Percentiles rank a stretch among this genome's conserved stretches.
phyloP scores from a whole-genome alignment of 2,113 vertebrate genomes.

The Ailuropoda melanoleuca region DNA sequence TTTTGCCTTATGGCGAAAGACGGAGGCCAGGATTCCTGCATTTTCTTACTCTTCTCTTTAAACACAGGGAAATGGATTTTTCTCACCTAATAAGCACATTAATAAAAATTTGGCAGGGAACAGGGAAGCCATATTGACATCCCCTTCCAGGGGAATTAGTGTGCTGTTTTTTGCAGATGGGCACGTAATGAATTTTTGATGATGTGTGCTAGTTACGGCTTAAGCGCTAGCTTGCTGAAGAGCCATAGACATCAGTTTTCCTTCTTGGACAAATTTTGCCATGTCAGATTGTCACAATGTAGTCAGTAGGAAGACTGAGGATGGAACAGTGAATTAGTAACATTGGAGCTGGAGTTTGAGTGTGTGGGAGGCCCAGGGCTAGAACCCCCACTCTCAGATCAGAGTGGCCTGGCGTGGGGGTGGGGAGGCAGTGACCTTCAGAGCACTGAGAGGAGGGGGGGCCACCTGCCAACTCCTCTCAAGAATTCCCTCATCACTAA shows the following conservation, averaged over 20 bases:
- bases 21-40: not conserved
- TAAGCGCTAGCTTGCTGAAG: not conserved
- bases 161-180: not conserved
- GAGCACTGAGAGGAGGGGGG: not conserved
- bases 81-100: constrained; percentile 44
- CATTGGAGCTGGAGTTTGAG: not conserved
- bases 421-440: not conserved
- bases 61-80: not conserved
- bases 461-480: not conserved
- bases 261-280: not conserved
- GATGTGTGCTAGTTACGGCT: not conserved
- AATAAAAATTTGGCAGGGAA: not conserved
- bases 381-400: not conserved
- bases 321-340: not conserved
- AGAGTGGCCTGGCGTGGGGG: not conserved
- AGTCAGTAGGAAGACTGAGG: not conserved
- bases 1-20: constrained; percentile 17
- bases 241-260: accelerated
- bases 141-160: not conserved
- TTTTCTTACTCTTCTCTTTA: constrained; percentile 16
- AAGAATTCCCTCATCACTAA: not conserved
- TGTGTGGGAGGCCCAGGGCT: not conserved
- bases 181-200: not conserved
- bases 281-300: not conserved
- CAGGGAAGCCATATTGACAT: not conserved